Evolutionary conservation across 1,140 invertebrate genomes (phyloP).

Genomic region (Holcopasites calliopsidis): DNA sequence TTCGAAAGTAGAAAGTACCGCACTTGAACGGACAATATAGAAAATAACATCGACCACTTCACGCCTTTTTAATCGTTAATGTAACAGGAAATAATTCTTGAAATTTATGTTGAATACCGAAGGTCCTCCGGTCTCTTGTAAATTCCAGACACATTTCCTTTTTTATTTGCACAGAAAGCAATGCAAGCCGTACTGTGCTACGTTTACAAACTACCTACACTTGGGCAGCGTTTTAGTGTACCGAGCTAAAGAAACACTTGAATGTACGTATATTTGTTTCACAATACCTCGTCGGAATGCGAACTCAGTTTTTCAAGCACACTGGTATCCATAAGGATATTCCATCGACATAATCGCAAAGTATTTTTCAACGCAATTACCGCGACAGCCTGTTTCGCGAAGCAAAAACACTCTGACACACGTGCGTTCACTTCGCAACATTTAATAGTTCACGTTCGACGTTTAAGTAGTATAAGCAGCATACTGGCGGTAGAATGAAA

Average conservation of each 20-base stretch:
- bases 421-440: neutral
- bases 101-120: neutral
- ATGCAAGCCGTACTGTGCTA: no score
- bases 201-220: neutral
- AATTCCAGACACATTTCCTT: neutral
- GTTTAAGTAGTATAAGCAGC: neutral
- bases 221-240: neutral
- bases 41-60: no score
- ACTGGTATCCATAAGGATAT: neutral
- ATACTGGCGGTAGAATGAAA: neutral
- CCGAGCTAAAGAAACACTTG: no score
- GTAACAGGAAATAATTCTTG: neutral
- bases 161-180: neutral
- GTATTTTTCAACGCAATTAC: neutral
- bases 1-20: slow-evolving; percentile 39
- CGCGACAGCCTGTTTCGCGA: slow-evolving; percentile 32
- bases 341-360: neutral
- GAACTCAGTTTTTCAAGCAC: slow-evolving; percentile 20
- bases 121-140: neutral
- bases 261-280: neutral
- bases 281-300: slow-evolving; percentile 8
- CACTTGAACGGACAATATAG: neutral
- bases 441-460: neutral
- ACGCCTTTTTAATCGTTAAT: no score
- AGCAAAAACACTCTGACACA: slow-evolving; percentile 34